Conservation (phyloP, 2,113 vertebrate species). For the Menura novaehollandiae region DNA sequence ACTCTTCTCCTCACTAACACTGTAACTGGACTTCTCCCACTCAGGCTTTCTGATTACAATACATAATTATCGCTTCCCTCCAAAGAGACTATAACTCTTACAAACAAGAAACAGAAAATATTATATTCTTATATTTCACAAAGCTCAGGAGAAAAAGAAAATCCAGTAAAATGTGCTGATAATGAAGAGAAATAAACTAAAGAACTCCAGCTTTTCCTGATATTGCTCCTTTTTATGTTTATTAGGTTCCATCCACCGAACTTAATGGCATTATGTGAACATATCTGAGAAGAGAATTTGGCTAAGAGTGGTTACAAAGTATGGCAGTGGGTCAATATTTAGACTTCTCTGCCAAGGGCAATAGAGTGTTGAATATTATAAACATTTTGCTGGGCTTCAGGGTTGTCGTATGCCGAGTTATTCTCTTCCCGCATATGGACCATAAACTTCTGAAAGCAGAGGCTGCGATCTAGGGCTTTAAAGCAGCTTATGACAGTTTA, state of each 20-base stretch:
- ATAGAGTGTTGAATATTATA: not conserved
- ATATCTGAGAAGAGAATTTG: not conserved
- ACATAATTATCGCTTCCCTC: not conserved
- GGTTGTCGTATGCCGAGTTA: not conserved
- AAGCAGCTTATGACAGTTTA: not conserved
- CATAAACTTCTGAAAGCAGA: not conserved
- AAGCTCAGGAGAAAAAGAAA: not conserved
- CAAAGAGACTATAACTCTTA: not conserved
- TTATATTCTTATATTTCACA: not conserved
- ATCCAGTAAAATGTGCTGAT: not conserved
- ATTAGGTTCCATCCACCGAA: not conserved
- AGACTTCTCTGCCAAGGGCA: conserved; percentile 14
- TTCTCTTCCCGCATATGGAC: not conserved
- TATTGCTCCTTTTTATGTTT: not conserved
- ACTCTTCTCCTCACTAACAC: not conserved
- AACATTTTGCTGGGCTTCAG: not conserved
- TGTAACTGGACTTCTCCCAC: not conserved
- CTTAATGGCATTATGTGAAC: not conserved
- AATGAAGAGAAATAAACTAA: not conserved
- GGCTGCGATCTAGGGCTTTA: not conserved
- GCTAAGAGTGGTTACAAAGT: not conserved
- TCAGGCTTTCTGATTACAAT: not conserved
- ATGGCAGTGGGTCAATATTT: not conserved
- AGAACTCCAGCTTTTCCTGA: not conserved
- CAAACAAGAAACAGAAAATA: not conserved